Evolutionary conservation across 2,113 vertebrate species (phyloP), one percentile per base, ranked within the genome.

Genomic region (Centropristis striata): DNA sequence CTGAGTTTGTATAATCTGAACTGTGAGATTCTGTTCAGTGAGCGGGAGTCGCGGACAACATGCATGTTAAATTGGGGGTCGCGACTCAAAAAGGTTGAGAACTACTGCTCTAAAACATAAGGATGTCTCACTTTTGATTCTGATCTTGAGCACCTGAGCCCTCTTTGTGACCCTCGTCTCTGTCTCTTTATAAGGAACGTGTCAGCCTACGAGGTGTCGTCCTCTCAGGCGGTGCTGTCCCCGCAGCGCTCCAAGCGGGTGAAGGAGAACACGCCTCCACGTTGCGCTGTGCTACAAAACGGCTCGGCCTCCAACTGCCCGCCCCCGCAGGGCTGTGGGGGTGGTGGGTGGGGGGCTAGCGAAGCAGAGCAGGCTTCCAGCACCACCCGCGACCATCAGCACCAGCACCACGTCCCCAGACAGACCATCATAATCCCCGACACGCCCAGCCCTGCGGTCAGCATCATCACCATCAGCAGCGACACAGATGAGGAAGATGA

Each of bases 381-480:
- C 94, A 96, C 96, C 88, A 93, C 94, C 32, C 88, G 92, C 16
- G 96, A 98, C 84, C 93, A 93, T 67, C 96, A 96, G 90, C 94
- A 96, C 75, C 97, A 97, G 95, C 27, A 97, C 95, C 96, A 97
- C 92, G 87, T 90, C 27, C 94, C 93, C 47, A 95, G 97, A 61
- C 98, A 99, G 91, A 98, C 98, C 8, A 99, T 99, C 44, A 89
- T 99, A 94, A 99, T 99, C 91, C 97, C 97, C 0, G 98, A 99
- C 93, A 99, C 98, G 25, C 98, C 98, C 55, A 99, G 98, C 94
- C 98, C 98, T 0, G 96, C 98, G 0, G 97, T 99, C 92, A 99
- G 98, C 83, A 98, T 99, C 95, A 99, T 99, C 95, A 99, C 98
- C 90, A 99, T 99, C 96, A 99, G 98, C 96, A 99, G 98, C 1